Evolutionary conservation across 1,140 invertebrate species (phyloP).

Genomic region (Solenopsis invicta): DNA sequence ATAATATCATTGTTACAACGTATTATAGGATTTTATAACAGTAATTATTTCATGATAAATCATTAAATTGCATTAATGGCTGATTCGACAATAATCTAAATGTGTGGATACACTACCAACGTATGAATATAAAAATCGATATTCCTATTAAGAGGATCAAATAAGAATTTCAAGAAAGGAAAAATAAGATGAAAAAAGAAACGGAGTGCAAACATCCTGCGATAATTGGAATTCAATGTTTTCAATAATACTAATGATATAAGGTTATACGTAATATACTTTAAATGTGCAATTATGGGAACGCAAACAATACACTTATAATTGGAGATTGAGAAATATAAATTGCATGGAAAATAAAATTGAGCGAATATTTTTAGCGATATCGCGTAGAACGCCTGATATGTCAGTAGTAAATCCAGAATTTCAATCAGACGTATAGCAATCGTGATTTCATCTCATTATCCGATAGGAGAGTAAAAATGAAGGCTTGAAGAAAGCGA

Average conservation of each 20-base stretch:
- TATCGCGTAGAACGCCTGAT: background rate
- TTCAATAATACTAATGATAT: background rate
- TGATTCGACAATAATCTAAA: background rate
- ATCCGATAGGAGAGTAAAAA: constrained; percentile 53
- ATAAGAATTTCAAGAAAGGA: background rate
- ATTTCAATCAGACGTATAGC: constrained; percentile 27
- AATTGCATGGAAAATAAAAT: background rate
- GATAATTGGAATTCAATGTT: background rate
- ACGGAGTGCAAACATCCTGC: background rate
- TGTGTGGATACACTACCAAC: background rate
- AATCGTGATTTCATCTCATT: constrained; percentile 40
- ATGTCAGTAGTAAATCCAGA: constrained; percentile 17
- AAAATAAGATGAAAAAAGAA: background rate
- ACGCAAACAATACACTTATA: background rate
- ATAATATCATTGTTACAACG: constrained; percentile 20
- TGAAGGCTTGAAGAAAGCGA: constrained; percentile 34
- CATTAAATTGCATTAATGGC: background rate
- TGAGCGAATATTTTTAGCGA: background rate
- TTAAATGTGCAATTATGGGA: background rate
- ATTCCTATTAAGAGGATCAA: background rate
- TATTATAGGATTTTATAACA: constrained; percentile 4
- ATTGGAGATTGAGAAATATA: background rate
- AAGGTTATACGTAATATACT: background rate
- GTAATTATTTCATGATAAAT: constrained; percentile 42
- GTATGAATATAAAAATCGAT: background rate